Conservation (phyloP, 2,113 vertebrate genomes). For the Pardalotus punctatus region DNA sequence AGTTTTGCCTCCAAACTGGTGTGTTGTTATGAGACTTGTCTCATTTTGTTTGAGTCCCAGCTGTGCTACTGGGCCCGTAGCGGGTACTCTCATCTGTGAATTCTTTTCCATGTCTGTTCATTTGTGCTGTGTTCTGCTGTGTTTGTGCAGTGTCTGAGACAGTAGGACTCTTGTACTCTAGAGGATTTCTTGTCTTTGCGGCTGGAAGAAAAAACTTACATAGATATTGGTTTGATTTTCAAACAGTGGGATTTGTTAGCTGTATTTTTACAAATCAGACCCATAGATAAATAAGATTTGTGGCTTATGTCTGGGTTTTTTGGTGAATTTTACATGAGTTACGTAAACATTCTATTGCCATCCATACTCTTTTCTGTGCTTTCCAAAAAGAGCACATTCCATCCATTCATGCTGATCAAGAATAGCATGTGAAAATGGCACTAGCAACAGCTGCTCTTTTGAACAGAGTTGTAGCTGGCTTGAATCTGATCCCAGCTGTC, state of each 20-base stretch:
- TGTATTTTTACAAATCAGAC: not conserved
- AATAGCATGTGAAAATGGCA: not conserved
- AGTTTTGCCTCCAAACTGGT: not conserved
- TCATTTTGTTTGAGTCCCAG: not conserved
- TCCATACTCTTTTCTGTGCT: not conserved
- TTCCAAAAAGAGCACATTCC: not conserved
- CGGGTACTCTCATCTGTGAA: not conserved
- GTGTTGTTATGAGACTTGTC: not conserved
- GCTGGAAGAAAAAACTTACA: not conserved
- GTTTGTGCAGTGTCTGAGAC: not conserved
- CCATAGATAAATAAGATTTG: not conserved
- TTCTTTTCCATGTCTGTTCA: not conserved
- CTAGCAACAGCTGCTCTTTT: not conserved
- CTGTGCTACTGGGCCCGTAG: not conserved
- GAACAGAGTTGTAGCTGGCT: not conserved
- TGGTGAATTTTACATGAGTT: not conserved
- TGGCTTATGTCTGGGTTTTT: not conserved
- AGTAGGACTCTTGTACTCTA: not conserved
- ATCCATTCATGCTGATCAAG: not conserved
- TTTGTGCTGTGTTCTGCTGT: not conserved
- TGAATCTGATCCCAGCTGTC: conserved; percentile 16
- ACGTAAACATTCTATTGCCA: not conserved
- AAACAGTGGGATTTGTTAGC: not conserved
- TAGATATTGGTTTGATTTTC: not conserved
- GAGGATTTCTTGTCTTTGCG: not conserved